Evolutionary conservation across 2,113 vertebrate genomes (phyloP), one percentile per base, ranked within the genome.

Genomic region (Phyllostomus hastatus): DNA sequence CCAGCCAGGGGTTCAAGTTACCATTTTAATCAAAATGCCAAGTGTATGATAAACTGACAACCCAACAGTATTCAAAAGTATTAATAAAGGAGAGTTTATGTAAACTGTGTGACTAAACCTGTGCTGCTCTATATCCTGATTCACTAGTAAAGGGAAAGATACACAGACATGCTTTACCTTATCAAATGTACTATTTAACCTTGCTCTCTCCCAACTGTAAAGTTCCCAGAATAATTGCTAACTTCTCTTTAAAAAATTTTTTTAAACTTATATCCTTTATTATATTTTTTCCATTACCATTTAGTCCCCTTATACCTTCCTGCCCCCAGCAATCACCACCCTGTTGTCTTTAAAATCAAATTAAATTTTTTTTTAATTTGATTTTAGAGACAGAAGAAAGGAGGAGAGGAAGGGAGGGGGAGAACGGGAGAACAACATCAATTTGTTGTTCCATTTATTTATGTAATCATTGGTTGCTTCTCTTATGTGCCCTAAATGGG

Each of bases 11-110:
- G n/a, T 80, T 35, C 48, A 90, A 19, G 43, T 48, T 75, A 66
- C 24, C 14, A 67, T 41, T 96, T 86, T 54, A 94, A 81, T 57
- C 38, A 66, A 87, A 96, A 94, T 94, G 76, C 22, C 41, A 76
- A 80, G 41, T 91, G 75, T 81, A 94, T 69, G 57, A 82, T 87
- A 90, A 79, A 86, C 4, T 70, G n/a, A n/a, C 14, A 70, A n/a
- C 5, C 2, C 46, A 90, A 9, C 57, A 41, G 16, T 73, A 73
- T 87, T 81, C 46, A 41, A 59, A 80, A 66, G 19, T 54, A 93
- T 52, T 64, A 64, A 86, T 86, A 86, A 78, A 52, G 52, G 2
- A 66, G 7, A 9, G 28, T 52, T 1, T 70, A 2, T 33, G 16
- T 26, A n/a, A 76, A 67, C 31, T 20, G 5, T 91, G 57, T 46